Conservation (phyloP, 2,888 invertebrate genomes). For the Drosophila picticornis region DNA sequence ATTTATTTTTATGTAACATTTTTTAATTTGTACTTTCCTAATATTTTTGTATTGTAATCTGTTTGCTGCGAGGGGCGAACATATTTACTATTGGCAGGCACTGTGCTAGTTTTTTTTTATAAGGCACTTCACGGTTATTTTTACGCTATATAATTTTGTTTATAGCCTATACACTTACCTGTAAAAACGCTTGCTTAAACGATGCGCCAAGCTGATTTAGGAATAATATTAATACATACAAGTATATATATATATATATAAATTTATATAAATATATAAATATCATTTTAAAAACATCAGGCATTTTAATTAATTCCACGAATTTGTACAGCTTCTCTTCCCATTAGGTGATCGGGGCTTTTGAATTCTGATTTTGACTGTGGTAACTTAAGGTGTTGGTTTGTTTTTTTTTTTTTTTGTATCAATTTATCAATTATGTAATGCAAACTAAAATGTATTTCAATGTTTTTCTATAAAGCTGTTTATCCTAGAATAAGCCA, state of each 20-base stretch:
- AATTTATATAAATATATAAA: slow-evolving; percentile 4
- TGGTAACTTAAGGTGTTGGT: neutral
- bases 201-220: slow-evolving; percentile 35
- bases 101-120: slow-evolving; percentile 16
- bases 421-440: neutral
- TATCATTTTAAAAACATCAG: slow-evolving; percentile 18
- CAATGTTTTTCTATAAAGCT: neutral
- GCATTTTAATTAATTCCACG: neutral
- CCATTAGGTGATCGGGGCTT: too few species aligned
- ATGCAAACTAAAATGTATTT: neutral
- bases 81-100: slow-evolving; percentile 2
- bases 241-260: slow-evolving; percentile 28
- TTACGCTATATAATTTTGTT: slow-evolving; percentile 54
- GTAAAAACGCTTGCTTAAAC: slow-evolving; percentile 23
- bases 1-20: slow-evolving; percentile 1
- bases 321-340: neutral
- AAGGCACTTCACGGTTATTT: slow-evolving; percentile 26
- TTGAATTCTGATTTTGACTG: neutral
- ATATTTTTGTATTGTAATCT: neutral
- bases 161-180: slow-evolving; percentile 37
- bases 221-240: slow-evolving; percentile 22
- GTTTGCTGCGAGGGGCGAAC: neutral
- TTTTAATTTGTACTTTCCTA: slow-evolving; percentile 7
- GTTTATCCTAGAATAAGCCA: neutral
- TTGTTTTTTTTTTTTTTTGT: neutral